Evolutionary conservation across 2,888 invertebrate species (phyloP).

Genomic region (Acleris laterana): DNA sequence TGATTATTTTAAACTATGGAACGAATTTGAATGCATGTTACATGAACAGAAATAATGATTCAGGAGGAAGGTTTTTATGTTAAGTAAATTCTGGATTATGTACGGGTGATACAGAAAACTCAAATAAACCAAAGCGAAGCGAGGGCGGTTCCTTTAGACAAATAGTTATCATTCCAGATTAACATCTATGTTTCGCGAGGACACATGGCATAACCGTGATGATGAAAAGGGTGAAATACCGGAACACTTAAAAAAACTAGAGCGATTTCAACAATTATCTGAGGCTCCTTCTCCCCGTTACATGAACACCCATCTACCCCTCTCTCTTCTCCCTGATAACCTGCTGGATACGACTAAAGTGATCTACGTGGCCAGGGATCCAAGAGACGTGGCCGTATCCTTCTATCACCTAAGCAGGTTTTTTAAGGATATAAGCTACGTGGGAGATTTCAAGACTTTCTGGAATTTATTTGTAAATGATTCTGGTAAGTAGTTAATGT

Average conservation of each 20-base stretch:
- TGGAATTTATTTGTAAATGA: constrained; percentile 85
- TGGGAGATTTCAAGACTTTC: constrained; percentile 84
- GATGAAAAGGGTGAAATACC: no score
- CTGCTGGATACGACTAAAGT: constrained; percentile 62
- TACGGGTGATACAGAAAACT: no score
- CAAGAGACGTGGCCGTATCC: constrained; percentile 89
- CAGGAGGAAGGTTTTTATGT: no score
- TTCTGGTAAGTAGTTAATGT: constrained; percentile 85
- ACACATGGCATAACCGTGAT: not conserved
- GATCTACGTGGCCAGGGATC: constrained; percentile 88
- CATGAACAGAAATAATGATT: no score
- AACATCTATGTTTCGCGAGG: no score
- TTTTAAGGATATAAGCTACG: constrained; percentile 84
- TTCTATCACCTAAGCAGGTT: constrained; percentile 88
- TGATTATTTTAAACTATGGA: no score
- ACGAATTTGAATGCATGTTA: no score
- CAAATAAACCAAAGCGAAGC: no score
- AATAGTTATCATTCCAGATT: no score
- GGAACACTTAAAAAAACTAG: not conserved
- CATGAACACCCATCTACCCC: constrained; percentile 82
- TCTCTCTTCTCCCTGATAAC: constrained; percentile 68
- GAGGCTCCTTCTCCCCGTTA: constrained; percentile 62
- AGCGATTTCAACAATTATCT: not conserved
- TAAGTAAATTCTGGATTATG: no score
- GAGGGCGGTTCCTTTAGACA: no score